A percentile compares a stretch with the other conserved stretches of the same genome.
Conservation (phyloP, 2,888 invertebrate genomes). For the Pediacus dermestoides region DNA sequence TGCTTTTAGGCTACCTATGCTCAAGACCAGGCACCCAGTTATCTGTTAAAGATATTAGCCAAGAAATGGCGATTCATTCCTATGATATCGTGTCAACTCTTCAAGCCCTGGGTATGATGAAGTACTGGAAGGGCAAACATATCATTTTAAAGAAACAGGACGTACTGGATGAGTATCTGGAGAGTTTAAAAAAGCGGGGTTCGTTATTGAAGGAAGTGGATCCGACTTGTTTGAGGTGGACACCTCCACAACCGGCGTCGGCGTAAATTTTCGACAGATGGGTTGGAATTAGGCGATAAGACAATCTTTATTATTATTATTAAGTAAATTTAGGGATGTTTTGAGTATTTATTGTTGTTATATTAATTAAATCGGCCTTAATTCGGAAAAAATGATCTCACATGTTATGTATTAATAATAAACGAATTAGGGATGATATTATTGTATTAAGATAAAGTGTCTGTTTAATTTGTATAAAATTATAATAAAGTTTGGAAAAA, state of each 20-base stretch:
- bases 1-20: conserved; percentile 85
- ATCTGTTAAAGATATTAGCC: conserved; percentile 84
- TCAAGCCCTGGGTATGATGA: conserved; percentile 94
- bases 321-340: too few relatives aligned
- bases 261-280: too few relatives aligned
- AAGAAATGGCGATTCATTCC: conserved; percentile 93
- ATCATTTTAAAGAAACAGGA: conserved; percentile 93
- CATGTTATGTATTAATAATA: too few relatives aligned
- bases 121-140: conserved; percentile 96
- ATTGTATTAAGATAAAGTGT: too few relatives aligned
- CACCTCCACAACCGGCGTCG: conserved; percentile 61
- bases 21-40: conserved; percentile 84
- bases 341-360: too few relatives aligned
- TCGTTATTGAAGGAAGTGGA: conserved; percentile 83
- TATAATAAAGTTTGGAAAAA: too few relatives aligned
- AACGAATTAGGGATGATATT: too few relatives aligned
- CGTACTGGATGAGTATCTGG: conserved; percentile 87
- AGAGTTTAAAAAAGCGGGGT: conserved; percentile 73
- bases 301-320: too few relatives aligned
- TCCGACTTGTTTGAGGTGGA: conserved; percentile 83
- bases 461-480: too few relatives aligned
- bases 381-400: too few relatives aligned
- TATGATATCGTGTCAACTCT: conserved; percentile 97
- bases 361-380: too few relatives aligned
- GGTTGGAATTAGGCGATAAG: too few relatives aligned